Evolutionary conservation across 2,888 invertebrate genomes (phyloP).

Genomic region (Dasysyrphus tricinctus): DNA sequence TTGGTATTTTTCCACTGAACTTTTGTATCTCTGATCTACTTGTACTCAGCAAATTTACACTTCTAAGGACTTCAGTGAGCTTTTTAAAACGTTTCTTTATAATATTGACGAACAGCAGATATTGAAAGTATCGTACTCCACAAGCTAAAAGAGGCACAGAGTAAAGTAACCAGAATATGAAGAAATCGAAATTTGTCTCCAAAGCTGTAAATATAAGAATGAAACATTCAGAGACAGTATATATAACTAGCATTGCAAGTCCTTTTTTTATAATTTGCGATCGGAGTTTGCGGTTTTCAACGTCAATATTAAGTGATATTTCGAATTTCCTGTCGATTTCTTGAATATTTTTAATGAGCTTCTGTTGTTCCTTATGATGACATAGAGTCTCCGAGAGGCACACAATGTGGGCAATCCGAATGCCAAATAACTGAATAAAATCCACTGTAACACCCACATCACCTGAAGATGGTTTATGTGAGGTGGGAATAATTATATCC

Average conservation of each 20-base stretch:
- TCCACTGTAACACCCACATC: slow-evolving; percentile 79
- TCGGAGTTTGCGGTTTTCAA: slow-evolving; percentile 77
- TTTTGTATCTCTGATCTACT: slow-evolving; percentile 30
- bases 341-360: slow-evolving; percentile 77
- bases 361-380: slow-evolving; percentile 76
- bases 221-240: slow-evolving; percentile 77
- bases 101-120: slow-evolving; percentile 78
- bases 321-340: slow-evolving; percentile 80
- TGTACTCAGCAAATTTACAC: slow-evolving; percentile 73
- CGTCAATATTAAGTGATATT: slow-evolving; percentile 77
- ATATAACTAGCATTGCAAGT: slow-evolving; percentile 77
- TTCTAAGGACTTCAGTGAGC: slow-evolving; percentile 77
- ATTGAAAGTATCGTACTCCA: slow-evolving; percentile 81
- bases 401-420: slow-evolving; percentile 79
- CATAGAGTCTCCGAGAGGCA: slow-evolving; percentile 79
- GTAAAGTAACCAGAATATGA: slow-evolving; percentile 79
- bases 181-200: slow-evolving; percentile 57
- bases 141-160: slow-evolving; percentile 79
- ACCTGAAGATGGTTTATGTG: slow-evolving; percentile 53
- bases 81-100: slow-evolving; percentile 79
- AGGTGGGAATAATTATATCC: slow-evolving; percentile 76
- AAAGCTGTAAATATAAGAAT: slow-evolving; percentile 77
- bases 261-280: slow-evolving; percentile 62
- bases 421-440: slow-evolving; percentile 80
- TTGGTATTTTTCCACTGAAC: neutral